A percentile compares a stretch with the other conserved stretches of the same genome.
phyloP scores from a whole-genome alignment of 2,797 vertebrate genomes.

The Anabacerthia variegaticeps region DNA sequence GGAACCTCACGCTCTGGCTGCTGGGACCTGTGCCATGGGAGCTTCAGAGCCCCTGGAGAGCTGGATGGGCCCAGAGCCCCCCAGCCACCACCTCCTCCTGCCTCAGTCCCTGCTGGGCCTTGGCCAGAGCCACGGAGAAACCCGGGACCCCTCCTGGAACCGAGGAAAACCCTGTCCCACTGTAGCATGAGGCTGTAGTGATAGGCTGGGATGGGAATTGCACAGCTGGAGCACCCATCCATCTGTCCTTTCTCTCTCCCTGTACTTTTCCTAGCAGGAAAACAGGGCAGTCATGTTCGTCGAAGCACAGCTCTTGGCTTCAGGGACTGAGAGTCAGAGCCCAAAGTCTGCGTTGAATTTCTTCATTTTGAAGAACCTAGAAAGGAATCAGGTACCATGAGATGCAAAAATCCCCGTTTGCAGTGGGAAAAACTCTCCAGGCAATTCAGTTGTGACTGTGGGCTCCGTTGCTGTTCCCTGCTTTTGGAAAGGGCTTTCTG shows the following conservation, averaged over 20 bases:
- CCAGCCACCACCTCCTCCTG: neutral
- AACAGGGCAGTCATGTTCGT: neutral
- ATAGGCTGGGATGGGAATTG: neutral
- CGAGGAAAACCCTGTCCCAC: neutral
- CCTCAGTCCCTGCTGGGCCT: neutral
- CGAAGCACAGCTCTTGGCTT: neutral
- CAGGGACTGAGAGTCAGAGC: neutral
- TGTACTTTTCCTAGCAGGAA: neutral
- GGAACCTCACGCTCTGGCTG: neutral
- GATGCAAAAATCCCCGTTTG: neutral
- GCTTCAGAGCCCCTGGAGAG: neutral
- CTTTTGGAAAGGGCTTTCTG: neutral
- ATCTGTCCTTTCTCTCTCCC: neutral
- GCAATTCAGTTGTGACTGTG: accelerated
- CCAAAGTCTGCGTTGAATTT: neutral
- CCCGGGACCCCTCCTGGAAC: neutral
- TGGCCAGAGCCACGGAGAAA: neutral
- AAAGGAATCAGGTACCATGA: neutral
- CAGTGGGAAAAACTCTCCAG: neutral
- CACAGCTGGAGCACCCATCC: accelerated
- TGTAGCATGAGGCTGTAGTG: accelerated
- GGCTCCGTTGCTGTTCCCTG: neutral
- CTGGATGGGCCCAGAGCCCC: neutral
- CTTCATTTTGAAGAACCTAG: neutral
- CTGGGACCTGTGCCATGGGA: neutral